phyloP scores from a whole-genome alignment of 1,140 invertebrate species.

The Eumeta japonica region DNA sequence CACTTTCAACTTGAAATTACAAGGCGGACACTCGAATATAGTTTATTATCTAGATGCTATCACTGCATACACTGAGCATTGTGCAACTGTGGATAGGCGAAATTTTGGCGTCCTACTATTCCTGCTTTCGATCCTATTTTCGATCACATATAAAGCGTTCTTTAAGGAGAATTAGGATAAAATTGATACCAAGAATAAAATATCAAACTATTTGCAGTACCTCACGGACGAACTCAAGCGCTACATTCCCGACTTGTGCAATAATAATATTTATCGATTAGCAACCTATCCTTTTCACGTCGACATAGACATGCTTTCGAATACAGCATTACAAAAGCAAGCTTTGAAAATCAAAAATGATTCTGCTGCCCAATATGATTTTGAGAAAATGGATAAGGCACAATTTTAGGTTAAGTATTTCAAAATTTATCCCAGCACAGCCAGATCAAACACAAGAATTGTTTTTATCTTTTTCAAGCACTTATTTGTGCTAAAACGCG shows the following conservation, averaged over 20 bases:
- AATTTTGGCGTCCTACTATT: too few species aligned
- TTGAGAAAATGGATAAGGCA: too few species aligned
- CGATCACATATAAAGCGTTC: too few species aligned
- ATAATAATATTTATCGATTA: too few species aligned
- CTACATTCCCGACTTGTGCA: conserved; percentile 5
- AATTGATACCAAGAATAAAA: too few species aligned
- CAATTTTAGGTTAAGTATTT: conserved; percentile 5
- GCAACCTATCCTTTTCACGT: conserved; percentile 8
- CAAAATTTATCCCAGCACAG: conserved; percentile 7
- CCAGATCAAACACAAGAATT: conserved; percentile 6
- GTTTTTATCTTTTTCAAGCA: too few species aligned
- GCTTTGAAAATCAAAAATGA: conserved; percentile 6
- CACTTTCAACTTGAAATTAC: conserved; percentile 8
- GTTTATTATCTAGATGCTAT: conserved; percentile 6
- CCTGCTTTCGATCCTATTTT: conserved; percentile 4
- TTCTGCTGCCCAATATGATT: too few species aligned
- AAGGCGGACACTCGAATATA: too few species aligned
- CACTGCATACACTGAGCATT: conserved; percentile 2
- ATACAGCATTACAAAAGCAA: conserved; percentile 5
- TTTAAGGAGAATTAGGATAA: conserved; percentile 8
- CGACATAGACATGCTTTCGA: conserved; percentile 5
- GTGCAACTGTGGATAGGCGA: conserved; percentile 3
- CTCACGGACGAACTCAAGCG: conserved; percentile 3
- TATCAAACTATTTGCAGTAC: too few species aligned
- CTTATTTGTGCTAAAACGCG: too few species aligned